phyloP scores from a whole-genome alignment of 2,888 invertebrate species.

The Danaus chrysippus region DNA sequence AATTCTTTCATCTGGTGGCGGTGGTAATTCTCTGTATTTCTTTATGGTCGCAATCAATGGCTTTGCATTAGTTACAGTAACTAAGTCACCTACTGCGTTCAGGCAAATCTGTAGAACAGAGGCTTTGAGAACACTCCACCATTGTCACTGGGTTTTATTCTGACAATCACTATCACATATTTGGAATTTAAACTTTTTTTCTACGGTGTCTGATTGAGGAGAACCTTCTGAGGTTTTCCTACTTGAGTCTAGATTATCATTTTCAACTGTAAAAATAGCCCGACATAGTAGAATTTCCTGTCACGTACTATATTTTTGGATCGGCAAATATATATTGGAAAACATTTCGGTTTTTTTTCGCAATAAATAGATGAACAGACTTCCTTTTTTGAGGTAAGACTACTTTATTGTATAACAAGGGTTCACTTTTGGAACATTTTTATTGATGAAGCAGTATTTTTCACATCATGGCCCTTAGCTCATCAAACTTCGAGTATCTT shows the following conservation, averaged over 20 bases:
- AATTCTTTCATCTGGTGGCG: constrained; percentile 47
- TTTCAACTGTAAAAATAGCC: constrained; percentile 60
- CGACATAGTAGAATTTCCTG: constrained; percentile 55
- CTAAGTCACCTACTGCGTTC: constrained; percentile 38
- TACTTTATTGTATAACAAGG: constrained; percentile 31
- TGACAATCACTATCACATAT: constrained; percentile 34
- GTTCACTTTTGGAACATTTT: constrained; percentile 44
- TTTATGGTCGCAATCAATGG: constrained; percentile 45
- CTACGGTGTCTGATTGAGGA: constrained; percentile 26
- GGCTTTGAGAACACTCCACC: constrained; percentile 38
- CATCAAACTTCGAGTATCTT: neutral
- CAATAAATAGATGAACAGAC: constrained; percentile 45
- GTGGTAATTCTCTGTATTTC: constrained; percentile 39
- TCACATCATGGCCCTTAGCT: neutral
- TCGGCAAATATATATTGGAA: constrained; percentile 57
- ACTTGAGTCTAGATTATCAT: constrained; percentile 33
- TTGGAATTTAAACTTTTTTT: constrained; percentile 33
- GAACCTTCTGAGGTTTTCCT: constrained; percentile 34
- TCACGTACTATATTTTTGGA: constrained; percentile 38
- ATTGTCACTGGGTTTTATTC: constrained; percentile 31
- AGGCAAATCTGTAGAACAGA: constrained; percentile 46
- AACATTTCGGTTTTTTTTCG: constrained; percentile 40
- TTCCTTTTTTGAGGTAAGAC: constrained; percentile 40
- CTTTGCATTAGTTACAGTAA: constrained; percentile 49
- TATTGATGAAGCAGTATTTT: constrained; percentile 12